phyloP scores from a whole-genome alignment of 2,797 vertebrate species.

The Apodemus agrarius region DNA sequence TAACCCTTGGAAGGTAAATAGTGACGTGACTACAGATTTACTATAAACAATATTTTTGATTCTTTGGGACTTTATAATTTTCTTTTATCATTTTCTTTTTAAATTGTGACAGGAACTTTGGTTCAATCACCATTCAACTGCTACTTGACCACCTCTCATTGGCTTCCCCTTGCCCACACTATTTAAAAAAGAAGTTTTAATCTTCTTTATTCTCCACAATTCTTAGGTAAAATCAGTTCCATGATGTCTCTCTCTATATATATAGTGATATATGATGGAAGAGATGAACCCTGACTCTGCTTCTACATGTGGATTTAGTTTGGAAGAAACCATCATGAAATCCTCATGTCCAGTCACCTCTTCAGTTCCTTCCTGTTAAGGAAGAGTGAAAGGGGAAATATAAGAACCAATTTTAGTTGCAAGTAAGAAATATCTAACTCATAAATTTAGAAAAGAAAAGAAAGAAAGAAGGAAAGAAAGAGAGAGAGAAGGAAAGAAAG shows the following conservation, averaged over 20 bases:
- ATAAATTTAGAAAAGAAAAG: neutral
- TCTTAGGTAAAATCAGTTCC: neutral
- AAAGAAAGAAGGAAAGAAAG: too few relatives aligned
- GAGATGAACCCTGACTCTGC: neutral
- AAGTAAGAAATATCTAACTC: constrained; percentile 31
- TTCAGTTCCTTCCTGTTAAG: neutral
- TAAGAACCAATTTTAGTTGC: neutral
- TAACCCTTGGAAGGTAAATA: neutral
- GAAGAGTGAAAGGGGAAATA: neutral
- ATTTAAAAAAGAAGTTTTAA: neutral
- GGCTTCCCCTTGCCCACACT: neutral
- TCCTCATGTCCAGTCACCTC: neutral
- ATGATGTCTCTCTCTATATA: neutral
- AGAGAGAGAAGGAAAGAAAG: too few relatives aligned
- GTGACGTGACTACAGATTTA: neutral
- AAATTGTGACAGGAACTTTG: neutral
- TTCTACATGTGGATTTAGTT: neutral
- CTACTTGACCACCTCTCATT: neutral
- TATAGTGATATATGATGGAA: neutral
- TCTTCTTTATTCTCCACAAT: neutral
- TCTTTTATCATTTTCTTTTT: neutral
- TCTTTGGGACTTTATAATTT: constrained; percentile 31
- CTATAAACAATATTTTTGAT: neutral
- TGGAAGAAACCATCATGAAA: neutral
- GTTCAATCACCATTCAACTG: neutral